These are phyloP conservation scores for Pseudoips prasinana DNA, from an alignment of 2,888 invertebrate genomes.

Conservation along the genomic window DNA sequence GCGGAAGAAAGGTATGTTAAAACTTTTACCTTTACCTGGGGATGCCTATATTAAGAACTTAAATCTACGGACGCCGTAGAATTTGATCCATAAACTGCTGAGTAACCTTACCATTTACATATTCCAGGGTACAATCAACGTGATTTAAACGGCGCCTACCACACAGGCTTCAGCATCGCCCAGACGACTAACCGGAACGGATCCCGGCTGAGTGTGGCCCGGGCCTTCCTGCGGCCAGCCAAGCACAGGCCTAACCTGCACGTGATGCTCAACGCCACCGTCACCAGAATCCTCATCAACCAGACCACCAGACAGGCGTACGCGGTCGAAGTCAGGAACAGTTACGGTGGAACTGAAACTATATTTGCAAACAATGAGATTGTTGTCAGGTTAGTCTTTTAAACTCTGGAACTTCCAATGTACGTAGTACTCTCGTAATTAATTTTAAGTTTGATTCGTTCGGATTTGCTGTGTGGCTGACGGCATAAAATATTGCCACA, in stretches of 20 bases:
- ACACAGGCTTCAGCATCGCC: constrained; percentile 93
- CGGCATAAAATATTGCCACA: no score
- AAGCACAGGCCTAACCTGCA: constrained; percentile 89
- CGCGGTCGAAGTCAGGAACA: constrained; percentile 87
- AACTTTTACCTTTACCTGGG: no score
- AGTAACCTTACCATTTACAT: constrained; percentile 12
- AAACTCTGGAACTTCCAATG: no score
- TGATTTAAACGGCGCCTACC: constrained; percentile 91
- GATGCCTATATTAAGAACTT: no score
- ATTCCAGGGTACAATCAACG: constrained; percentile 84
- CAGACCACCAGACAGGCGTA: constrained; percentile 87
- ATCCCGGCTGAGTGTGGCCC: constrained; percentile 90
- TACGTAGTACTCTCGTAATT: no score
- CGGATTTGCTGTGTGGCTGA: no score
- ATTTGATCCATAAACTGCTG: no score
- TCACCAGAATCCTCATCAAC: constrained; percentile 88
- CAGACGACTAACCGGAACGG: constrained; percentile 94
- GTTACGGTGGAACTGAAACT: constrained; percentile 77
- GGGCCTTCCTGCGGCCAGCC: constrained; percentile 91
- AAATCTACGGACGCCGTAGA: no score
- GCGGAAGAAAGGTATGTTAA: no score
- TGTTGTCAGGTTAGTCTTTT: constrained; percentile 73
- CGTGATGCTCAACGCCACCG: constrained; percentile 91
- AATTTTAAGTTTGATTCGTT: no score
- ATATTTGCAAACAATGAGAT: constrained; percentile 87